Percentiles rank a stretch among this genome's conserved stretches.
Evolutionary conservation across 1,140 invertebrate species (phyloP).

Genomic region (Drosophila takahashii): DNA sequence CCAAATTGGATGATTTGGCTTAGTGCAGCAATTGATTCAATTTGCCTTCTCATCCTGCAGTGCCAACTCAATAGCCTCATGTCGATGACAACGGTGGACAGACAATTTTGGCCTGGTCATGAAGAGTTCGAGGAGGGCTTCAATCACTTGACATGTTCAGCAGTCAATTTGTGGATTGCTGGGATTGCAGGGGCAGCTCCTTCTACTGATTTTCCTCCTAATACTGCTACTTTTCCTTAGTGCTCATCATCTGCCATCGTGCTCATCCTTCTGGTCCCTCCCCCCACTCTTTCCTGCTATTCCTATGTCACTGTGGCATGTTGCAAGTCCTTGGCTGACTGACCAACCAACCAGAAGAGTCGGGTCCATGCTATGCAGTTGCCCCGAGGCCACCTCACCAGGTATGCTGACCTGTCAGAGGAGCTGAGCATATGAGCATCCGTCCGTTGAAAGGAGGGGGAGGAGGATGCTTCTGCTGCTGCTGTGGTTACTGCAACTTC

Average conservation of each 20-base stretch:
- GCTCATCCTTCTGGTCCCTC: not conserved
- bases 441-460: constrained; percentile 1
- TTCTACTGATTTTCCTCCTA: constrained; percentile 7
- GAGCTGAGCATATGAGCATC: constrained; percentile 27
- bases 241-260: constrained; percentile 23
- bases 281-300: not conserved
- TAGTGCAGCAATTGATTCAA: constrained; percentile 18
- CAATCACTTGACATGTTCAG: constrained; percentile 54
- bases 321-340: constrained; percentile 19
- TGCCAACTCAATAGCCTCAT: constrained; percentile 3
- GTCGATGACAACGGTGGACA: not conserved
- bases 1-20: constrained; percentile 4
- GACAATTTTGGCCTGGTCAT: constrained; percentile 6
- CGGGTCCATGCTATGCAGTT: constrained; percentile 29
- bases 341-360: constrained; percentile 30
- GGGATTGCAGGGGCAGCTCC: constrained; percentile 10
- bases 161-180: constrained; percentile 48
- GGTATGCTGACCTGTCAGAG: constrained; percentile 31
- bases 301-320: constrained; percentile 19
- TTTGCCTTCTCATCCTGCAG: constrained; percentile 20
- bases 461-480: constrained; percentile 15
- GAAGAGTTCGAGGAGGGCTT: constrained; percentile 10
- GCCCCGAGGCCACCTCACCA: constrained; percentile 39
- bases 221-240: constrained; percentile 41
- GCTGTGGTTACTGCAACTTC: constrained; percentile 10